phyloP scores from a whole-genome alignment of 2,113 vertebrate genomes.

The Alexandromys fortis region DNA sequence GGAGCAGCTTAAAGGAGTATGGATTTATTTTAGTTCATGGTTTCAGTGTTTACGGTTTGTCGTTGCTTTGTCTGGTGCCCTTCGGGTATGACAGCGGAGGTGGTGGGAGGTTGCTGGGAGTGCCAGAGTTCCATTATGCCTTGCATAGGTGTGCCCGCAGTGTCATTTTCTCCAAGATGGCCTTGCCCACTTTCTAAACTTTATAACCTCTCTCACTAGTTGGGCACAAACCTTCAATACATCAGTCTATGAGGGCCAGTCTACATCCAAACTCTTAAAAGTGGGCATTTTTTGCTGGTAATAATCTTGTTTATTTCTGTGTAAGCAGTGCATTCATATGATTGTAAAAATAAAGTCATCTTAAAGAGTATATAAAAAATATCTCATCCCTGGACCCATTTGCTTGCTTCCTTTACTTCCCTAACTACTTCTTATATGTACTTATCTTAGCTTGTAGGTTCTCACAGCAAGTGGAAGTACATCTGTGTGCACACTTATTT shows the following conservation, averaged over 20 bases:
- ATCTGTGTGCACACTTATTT: neutral
- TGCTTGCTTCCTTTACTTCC: neutral
- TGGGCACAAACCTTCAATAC: neutral
- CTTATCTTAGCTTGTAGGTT: neutral
- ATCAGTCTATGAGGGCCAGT: neutral
- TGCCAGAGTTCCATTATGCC: too few species aligned
- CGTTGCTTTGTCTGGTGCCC: neutral
- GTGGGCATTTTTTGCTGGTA: neutral
- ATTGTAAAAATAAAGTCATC: neutral
- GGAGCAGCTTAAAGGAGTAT: neutral
- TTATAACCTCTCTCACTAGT: neutral
- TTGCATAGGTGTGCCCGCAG: neutral
- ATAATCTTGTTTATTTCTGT: neutral
- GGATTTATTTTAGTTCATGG: neutral
- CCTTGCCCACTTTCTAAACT: neutral
- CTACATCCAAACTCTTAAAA: neutral
- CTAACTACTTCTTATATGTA: neutral
- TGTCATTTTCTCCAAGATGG: neutral
- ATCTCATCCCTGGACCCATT: neutral
- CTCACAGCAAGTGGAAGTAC: slow-evolving; percentile 3
- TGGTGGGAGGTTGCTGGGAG: neutral
- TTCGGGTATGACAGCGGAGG: neutral
- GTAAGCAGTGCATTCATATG: neutral
- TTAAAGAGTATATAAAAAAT: neutral
- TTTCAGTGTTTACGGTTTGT: neutral